Evolutionary conservation across 2,797 vertebrate genomes (phyloP).

Genomic region (Karalla daura): DNA sequence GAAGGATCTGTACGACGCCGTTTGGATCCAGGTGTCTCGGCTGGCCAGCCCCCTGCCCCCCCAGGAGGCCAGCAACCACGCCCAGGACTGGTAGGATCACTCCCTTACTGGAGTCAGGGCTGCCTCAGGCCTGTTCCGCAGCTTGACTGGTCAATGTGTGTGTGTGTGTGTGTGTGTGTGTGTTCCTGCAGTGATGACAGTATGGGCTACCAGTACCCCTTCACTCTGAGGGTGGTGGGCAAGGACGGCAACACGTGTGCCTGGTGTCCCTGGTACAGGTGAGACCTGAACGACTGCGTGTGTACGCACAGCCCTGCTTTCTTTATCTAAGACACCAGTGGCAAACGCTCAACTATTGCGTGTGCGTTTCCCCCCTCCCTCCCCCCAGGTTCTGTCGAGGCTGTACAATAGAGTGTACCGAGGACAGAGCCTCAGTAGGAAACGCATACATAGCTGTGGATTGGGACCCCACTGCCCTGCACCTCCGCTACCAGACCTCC

Average conservation of each 20-base stretch:
- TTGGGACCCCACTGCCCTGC: constrained; percentile 98
- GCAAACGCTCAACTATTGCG: no score
- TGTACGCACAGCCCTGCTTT: no score
- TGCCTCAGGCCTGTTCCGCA: not conserved
- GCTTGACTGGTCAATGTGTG: not conserved
- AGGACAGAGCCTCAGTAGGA: constrained; percentile 91
- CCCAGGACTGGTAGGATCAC: constrained; percentile 92
- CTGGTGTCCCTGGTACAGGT: constrained; percentile 99
- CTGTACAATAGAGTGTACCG: constrained; percentile 93
- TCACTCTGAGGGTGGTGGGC: constrained; percentile 94
- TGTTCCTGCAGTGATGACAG: constrained; percentile 92
- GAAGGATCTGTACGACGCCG: constrained; percentile 94
- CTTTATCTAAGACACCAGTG: no score
- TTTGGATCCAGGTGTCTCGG: constrained; percentile 98
- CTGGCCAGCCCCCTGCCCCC: constrained; percentile 97
- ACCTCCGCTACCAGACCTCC: constrained; percentile 98
- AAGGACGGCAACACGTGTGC: constrained; percentile 98
- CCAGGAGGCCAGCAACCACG: constrained; percentile 98
- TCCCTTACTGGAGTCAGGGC: not conserved
- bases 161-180: not conserved
- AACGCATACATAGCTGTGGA: constrained; percentile 97
- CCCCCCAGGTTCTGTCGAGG: constrained; percentile 98
- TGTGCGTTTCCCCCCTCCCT: constrained; percentile 5
- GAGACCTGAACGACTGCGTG: constrained; percentile 64
- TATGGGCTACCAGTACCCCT: constrained; percentile 99